Evolutionary conservation across 2,888 invertebrate genomes (phyloP).

Genomic region (Scaeva pyrastri): DNA sequence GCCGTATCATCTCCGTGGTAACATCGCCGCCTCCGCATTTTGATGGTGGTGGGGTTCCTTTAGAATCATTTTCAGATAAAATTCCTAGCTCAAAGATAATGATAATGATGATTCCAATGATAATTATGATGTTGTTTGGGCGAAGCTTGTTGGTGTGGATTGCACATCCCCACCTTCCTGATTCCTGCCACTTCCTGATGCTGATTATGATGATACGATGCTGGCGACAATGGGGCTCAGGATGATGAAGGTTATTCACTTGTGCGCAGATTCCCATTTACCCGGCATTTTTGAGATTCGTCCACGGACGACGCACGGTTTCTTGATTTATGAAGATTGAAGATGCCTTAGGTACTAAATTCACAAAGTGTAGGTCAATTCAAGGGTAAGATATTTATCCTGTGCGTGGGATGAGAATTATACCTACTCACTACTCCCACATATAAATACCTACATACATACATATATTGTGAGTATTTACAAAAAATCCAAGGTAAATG

Average conservation of each 20-base stretch:
- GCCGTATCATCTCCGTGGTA: slow-evolving; percentile 69
- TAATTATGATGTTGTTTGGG: slow-evolving; percentile 24
- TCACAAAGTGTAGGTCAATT: slow-evolving; percentile 61
- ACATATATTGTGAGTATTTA: not conserved
- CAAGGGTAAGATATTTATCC: slow-evolving; percentile 69
- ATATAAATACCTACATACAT: not conserved
- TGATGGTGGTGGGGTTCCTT: slow-evolving; percentile 24
- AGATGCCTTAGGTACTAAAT: slow-evolving; percentile 41
- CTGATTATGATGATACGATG: too few species aligned
- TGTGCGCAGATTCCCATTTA: slow-evolving; percentile 65
- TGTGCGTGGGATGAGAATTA: slow-evolving; percentile 32
- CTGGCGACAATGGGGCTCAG: slow-evolving; percentile 26
- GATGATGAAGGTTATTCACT: slow-evolving; percentile 45
- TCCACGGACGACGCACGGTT: slow-evolving; percentile 27
- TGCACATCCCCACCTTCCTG: not conserved
- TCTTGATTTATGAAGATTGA: slow-evolving; percentile 53
- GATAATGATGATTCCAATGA: slow-evolving; percentile 17
- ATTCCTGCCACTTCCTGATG: slow-evolving; percentile 18
- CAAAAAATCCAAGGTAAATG: slow-evolving; percentile 19
- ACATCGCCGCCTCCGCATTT: slow-evolving; percentile 32
- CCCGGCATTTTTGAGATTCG: slow-evolving; percentile 14
- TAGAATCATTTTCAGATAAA: slow-evolving; percentile 38
- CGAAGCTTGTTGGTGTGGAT: slow-evolving; percentile 16
- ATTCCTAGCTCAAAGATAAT: slow-evolving; percentile 19
- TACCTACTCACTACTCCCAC: not conserved